Conservation (phyloP, 23 tunicate species). For the Ascidia mentula region DNA sequence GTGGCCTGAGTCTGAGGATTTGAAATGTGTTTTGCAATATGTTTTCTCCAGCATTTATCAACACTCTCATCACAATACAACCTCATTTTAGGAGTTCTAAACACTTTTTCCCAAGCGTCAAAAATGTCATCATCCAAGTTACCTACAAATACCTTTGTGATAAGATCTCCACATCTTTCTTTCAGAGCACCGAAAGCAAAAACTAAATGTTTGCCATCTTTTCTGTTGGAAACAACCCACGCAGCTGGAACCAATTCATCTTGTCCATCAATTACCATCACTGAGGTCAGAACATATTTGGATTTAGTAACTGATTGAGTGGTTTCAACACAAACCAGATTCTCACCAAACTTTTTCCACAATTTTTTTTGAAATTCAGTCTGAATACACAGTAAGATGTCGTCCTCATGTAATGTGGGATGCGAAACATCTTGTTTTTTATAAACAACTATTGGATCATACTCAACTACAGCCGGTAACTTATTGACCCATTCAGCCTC, state of each 20-base stretch:
- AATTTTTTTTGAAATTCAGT: slow-evolving; percentile 1
- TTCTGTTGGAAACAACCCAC: neutral
- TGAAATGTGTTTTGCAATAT: too few relatives aligned
- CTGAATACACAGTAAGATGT: neutral
- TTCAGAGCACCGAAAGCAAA: neutral
- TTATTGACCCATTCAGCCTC: too few relatives aligned
- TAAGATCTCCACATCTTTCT: slow-evolving; percentile 14
- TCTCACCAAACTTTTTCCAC: neutral
- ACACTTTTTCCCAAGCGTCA: neutral
- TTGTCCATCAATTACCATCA: neutral
- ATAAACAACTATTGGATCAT: too few relatives aligned
- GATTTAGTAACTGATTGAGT: neutral
- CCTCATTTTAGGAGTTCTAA: neutral
- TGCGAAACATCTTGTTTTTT: too few relatives aligned
- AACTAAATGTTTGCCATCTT: neutral
- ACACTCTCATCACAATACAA: neutral
- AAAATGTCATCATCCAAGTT: neutral
- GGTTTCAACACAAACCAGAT: neutral
- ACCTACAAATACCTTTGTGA: neutral
- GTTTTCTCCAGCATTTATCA: slow-evolving; percentile 6
- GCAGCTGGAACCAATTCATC: neutral
- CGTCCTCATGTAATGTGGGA: too few relatives aligned
- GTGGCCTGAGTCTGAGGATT: neutral
- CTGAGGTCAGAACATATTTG: neutral
- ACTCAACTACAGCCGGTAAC: too few relatives aligned